Evolutionary conservation across 2,888 invertebrate species (phyloP).

Genomic region (Petrolisthes manimaculis): DNA sequence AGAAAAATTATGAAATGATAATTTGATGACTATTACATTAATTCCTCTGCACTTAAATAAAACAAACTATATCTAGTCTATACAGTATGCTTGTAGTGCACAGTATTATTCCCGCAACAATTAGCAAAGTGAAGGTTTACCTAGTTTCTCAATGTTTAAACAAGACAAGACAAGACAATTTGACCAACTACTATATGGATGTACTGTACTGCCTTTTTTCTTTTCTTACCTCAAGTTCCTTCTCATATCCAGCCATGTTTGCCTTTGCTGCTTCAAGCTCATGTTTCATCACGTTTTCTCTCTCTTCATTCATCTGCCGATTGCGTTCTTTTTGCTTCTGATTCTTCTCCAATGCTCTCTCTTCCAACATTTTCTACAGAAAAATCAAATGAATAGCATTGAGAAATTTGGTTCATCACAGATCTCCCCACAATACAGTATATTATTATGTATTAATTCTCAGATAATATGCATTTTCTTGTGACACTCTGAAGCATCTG

Average conservation of each 20-base stretch:
- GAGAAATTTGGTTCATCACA: too few relatives aligned
- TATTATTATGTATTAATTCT: too few relatives aligned
- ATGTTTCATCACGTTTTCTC: slow-evolving; percentile 41
- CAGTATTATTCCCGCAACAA: not conserved
- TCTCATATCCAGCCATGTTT: slow-evolving; percentile 47
- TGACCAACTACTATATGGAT: not conserved
- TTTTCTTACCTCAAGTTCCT: slow-evolving; percentile 35
- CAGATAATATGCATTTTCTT: too few relatives aligned
- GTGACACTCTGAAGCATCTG: too few relatives aligned
- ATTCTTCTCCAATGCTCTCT: slow-evolving; percentile 37
- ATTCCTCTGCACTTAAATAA: not conserved
- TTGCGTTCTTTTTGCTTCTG: slow-evolving; percentile 34
- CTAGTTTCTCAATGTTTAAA: not conserved
- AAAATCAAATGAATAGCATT: not conserved
- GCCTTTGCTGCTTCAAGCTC: slow-evolving; percentile 30
- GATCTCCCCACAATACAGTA: too few relatives aligned
- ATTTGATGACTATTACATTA: not conserved
- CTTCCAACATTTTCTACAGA: slow-evolving; percentile 44
- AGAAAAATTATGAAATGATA: not conserved
- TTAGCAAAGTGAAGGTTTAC: not conserved
- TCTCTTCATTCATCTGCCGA: slow-evolving; percentile 27
- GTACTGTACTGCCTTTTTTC: not conserved
- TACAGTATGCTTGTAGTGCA: not conserved
- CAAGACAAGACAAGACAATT: too few relatives aligned
- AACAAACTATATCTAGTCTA: not conserved